These are phyloP conservation scores for Cordilura impudica DNA, from an alignment of 2,888 invertebrate genomes.

Conservation along the genomic window DNA sequence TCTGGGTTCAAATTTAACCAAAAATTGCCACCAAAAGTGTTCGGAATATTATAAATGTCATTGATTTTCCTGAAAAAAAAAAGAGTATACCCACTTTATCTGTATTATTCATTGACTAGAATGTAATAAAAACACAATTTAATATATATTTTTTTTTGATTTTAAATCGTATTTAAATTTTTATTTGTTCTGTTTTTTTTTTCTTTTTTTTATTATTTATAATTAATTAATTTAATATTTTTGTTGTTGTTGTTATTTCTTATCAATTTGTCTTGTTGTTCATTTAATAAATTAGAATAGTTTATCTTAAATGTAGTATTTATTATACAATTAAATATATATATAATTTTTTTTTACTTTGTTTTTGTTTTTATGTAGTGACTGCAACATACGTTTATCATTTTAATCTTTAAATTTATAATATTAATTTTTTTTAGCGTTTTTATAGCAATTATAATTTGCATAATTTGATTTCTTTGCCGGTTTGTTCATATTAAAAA, in stretches of 20 bases:
- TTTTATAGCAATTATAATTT: constrained; percentile 46
- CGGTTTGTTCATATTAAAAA: constrained; percentile 43
- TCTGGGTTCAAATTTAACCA: no score
- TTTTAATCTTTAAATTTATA: constrained; percentile 30
- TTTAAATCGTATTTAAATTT: constrained; percentile 55
- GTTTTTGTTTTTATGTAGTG: constrained; percentile 47
- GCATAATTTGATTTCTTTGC: constrained; percentile 57
- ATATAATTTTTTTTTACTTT: constrained; percentile 32
- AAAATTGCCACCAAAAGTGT: no score
- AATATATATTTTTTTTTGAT: constrained; percentile 8
- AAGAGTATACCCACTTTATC: no score
- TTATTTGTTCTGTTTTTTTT: constrained; percentile 47
- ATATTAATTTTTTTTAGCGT: constrained; percentile 27
- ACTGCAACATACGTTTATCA: constrained; percentile 45
- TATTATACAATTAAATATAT: constrained; percentile 60
- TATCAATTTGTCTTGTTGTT: constrained; percentile 37
- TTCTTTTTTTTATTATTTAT: constrained; percentile 43
- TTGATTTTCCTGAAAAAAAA: no score
- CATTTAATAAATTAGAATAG: constrained; percentile 65
- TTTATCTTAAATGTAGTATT: constrained; percentile 58
- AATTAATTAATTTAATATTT: constrained; percentile 52
- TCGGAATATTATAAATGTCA: no score
- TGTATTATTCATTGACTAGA: no score
- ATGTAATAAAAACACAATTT: not conserved
- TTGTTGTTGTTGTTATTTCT: constrained; percentile 43